Evolutionary conservation across 2,113 vertebrate genomes (phyloP).

Genomic region (Microtus montanus): DNA sequence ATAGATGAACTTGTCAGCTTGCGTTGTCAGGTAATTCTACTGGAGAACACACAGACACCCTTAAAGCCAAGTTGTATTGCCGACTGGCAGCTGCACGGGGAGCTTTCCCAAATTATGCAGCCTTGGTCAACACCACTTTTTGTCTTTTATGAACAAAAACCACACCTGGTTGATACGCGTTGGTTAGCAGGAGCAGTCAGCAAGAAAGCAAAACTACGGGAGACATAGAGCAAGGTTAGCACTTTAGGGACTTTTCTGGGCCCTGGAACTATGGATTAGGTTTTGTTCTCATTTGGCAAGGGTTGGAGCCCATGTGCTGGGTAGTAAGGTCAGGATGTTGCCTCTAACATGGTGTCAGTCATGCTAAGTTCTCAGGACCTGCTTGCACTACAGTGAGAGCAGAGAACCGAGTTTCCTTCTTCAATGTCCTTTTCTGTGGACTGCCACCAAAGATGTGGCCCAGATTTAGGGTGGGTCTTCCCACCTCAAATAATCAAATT

Average conservation of each 20-base stretch:
- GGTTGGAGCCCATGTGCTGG: not conserved
- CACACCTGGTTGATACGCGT: not conserved
- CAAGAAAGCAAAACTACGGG: too few relatives aligned
- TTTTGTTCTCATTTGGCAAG: not conserved
- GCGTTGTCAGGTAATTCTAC: not conserved
- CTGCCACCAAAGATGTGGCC: not conserved
- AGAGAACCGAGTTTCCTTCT: not conserved
- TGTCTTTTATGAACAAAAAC: not conserved
- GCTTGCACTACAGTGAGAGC: not conserved
- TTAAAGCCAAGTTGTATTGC: not conserved
- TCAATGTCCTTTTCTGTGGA: not conserved
- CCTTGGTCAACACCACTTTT: fast-evolving
- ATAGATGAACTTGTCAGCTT: not conserved
- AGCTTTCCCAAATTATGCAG: not conserved
- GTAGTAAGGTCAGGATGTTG: not conserved
- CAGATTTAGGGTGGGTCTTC: not conserved
- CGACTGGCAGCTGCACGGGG: fast-evolving
- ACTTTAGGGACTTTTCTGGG: not conserved
- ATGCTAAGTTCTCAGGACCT: not conserved
- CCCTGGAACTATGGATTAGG: not conserved
- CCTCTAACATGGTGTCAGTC: not conserved
- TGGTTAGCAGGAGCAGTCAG: not conserved
- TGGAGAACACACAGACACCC: not conserved
- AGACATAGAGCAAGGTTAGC: not conserved
- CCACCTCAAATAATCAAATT: not conserved